A percentile compares a stretch with the other conserved stretches of the same genome.
These are phyloP conservation scores for Platysternon megacephalum DNA, from an alignment of 2,113 vertebrate genomes.

Conservation along the genomic window DNA sequence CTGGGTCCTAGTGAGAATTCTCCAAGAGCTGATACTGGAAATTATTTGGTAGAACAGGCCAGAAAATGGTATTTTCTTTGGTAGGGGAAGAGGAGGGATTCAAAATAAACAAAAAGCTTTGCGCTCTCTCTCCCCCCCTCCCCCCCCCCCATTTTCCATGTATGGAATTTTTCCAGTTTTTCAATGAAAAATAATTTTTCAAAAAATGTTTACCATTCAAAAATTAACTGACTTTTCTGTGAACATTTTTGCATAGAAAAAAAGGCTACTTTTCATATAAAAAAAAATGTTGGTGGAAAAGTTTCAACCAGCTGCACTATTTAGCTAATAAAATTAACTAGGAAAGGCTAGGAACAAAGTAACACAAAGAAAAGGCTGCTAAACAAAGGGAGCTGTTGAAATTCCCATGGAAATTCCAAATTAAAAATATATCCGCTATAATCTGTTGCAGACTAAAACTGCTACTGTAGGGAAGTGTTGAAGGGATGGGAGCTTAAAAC, in stretches of 20 bases:
- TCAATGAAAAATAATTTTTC: not conserved
- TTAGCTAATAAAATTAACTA: not conserved
- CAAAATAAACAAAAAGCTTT: not conserved
- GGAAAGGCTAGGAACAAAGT: not conserved
- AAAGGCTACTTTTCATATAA: not conserved
- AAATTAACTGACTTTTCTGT: too few relatives aligned
- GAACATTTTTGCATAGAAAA: not conserved
- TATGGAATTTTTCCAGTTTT: not conserved
- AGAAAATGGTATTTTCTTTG: not conserved
- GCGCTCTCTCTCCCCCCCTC: too few relatives aligned
- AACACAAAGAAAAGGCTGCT: not conserved
- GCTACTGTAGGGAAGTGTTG: not conserved
- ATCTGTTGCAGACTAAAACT: not conserved
- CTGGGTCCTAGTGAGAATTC: not conserved
- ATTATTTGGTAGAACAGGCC: not conserved
- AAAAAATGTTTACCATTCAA: not conserved
- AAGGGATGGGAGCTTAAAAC: not conserved
- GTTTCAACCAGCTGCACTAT: not conserved
- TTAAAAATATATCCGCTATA: not conserved
- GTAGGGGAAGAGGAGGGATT: not conserved
- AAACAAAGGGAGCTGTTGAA: not conserved
- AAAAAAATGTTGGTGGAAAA: not conserved
- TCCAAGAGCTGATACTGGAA: not conserved
- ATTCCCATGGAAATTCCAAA: not conserved
- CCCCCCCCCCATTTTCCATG: not conserved